Percentiles rank a stretch among this genome's conserved stretches.
Evolutionary conservation across 2,797 vertebrate species (phyloP).

Genomic region (Vireo griseus): DNA sequence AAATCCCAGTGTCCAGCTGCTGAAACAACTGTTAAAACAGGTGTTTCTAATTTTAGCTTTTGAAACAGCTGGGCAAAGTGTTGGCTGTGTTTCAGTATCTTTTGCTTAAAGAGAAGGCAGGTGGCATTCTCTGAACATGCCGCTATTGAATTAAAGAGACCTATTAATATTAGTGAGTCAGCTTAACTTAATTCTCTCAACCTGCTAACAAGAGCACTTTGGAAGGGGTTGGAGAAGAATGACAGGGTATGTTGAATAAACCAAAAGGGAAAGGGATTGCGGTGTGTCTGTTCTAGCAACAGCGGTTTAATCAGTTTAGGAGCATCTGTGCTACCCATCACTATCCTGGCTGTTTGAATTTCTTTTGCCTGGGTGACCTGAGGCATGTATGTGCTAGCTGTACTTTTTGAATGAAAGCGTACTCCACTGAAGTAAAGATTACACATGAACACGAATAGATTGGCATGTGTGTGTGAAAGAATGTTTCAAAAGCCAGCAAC

Average conservation of each 20-base stretch:
- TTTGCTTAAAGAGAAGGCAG: conserved; percentile 42
- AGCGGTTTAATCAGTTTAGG: conserved; percentile 5
- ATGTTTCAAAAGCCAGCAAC: neutral
- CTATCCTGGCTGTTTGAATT: neutral
- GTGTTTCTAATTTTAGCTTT: conserved; percentile 42
- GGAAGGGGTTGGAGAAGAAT: neutral
- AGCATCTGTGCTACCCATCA: neutral
- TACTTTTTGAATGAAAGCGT: neutral
- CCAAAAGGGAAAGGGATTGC: neutral
- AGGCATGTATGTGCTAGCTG: neutral
- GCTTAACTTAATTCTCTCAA: conserved; percentile 60
- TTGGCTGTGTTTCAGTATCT: neutral
- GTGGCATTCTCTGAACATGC: conserved; percentile 48
- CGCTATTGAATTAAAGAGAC: conserved; percentile 32
- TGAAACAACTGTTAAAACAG: conserved; percentile 36
- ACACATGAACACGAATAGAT: neutral
- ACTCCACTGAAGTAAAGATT: neutral
- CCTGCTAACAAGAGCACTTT: conserved; percentile 51
- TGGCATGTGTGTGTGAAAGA: neutral
- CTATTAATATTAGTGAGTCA: conserved; percentile 60
- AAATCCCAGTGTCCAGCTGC: conserved; percentile 12
- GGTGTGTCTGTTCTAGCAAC: neutral
- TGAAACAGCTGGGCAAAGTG: conserved; percentile 8
- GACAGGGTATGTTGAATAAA: neutral
- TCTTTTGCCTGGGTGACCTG: neutral